Conservation (phyloP, 2,797 vertebrate genomes). For the Hypotaenidia philippensis region DNA sequence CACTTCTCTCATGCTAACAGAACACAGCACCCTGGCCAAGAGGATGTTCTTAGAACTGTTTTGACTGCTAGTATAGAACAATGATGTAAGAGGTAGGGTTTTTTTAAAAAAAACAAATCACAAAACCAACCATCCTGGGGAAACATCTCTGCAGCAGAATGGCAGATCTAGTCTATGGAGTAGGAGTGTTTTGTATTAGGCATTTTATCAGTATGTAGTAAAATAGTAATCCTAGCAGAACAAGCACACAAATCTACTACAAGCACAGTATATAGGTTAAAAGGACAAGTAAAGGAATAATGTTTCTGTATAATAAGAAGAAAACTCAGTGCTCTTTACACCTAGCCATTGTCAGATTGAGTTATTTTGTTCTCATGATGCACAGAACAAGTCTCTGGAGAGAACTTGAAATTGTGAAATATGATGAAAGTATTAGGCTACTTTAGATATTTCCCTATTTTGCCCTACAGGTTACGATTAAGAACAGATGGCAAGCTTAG, state of each 20-base stretch:
- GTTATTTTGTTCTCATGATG: background rate
- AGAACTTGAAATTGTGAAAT: background rate
- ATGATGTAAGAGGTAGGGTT: background rate
- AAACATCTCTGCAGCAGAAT: background rate
- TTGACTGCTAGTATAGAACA: background rate
- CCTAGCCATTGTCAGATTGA: background rate
- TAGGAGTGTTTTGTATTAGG: background rate
- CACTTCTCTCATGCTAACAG: background rate
- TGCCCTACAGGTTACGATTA: background rate
- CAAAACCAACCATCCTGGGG: background rate
- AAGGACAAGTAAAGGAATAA: background rate
- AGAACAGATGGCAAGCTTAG: background rate
- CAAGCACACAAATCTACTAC: background rate
- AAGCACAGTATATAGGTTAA: background rate
- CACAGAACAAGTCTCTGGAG: background rate
- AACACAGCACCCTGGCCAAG: background rate
- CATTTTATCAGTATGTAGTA: background rate
- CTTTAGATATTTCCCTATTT: background rate
- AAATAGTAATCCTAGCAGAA: background rate
- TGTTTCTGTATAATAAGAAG: background rate
- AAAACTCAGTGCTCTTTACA: background rate
- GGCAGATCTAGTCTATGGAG: background rate
- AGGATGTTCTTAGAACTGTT: background rate
- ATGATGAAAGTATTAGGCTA: background rate
- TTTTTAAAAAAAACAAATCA: background rate